Conservation (phyloP, 2,888 invertebrate genomes). For the Pristionchus fissidentatus region DNA sequence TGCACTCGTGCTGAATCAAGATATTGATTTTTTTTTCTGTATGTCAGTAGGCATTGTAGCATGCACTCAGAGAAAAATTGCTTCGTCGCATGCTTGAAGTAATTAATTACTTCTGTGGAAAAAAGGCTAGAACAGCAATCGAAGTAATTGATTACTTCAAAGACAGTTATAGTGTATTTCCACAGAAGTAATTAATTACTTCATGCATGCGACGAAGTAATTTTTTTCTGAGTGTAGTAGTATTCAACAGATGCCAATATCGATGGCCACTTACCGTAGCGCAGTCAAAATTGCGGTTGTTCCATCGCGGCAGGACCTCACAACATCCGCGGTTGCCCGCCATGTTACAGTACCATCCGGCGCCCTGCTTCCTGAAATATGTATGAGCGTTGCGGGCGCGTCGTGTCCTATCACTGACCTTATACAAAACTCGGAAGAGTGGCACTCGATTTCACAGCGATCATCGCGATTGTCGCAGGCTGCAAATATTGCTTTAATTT, state of each 20-base stretch:
- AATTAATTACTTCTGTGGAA: no score
- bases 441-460: slow-evolving; percentile 25
- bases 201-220: no score
- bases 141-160: no score
- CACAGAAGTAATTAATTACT: no score
- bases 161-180: no score
- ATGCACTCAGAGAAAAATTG: no score
- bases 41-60: neutral
- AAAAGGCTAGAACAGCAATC: no score
- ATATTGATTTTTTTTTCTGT: neutral
- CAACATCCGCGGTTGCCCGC: neutral
- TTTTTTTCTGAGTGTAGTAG: no score
- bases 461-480: neutral
- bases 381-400: neutral
- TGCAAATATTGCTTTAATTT: no score
- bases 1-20: slow-evolving; percentile 37
- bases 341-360: neutral
- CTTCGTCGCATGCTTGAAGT: neutral
- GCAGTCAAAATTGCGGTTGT: neutral
- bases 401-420: neutral
- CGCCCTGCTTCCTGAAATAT: neutral
- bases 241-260: no score
- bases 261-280: neutral
- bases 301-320: neutral
- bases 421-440: neutral